phyloP scores from a whole-genome alignment of 2,888 invertebrate genomes.

The Drosophila anomelani region DNA sequence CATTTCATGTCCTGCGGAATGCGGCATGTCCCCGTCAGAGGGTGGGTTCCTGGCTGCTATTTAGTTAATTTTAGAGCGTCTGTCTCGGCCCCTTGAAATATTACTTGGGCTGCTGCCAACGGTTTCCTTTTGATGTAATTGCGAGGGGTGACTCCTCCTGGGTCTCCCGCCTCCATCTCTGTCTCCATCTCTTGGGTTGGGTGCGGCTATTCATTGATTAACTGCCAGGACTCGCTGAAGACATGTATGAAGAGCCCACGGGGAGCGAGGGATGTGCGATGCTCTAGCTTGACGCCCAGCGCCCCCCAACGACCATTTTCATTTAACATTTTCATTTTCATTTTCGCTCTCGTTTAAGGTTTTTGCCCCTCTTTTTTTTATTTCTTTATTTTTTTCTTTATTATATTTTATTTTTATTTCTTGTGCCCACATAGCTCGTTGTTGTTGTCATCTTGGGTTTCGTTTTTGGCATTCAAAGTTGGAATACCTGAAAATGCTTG shows the following conservation, averaged over 20 bases:
- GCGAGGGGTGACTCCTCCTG: conserved; percentile 18
- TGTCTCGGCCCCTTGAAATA: conserved; percentile 53
- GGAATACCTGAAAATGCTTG: conserved; percentile 78
- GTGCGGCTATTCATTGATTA: conserved; percentile 68
- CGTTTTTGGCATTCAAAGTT: conserved; percentile 68
- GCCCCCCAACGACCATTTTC: conserved; percentile 39
- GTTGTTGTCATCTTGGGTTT: conserved; percentile 54
- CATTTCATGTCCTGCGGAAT: conserved; percentile 45
- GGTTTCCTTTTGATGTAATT: conserved; percentile 75
- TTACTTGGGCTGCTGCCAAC: conserved; percentile 50
- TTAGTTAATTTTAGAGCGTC: conserved; percentile 69
- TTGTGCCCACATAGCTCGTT: conserved; percentile 5
- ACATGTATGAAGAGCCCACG: conserved; percentile 7
- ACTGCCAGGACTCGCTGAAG: conserved; percentile 51
- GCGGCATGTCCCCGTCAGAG: background rate
- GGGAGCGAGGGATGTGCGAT: background rate
- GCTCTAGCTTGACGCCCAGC: conserved; percentile 8
- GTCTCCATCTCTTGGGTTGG: conserved; percentile 12
- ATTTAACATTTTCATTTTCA: conserved; percentile 65
- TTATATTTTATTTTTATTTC: conserved; percentile 14
- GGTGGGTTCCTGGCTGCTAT: conserved; percentile 39
- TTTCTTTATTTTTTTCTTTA: conserved; percentile 3
- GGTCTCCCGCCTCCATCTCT: background rate
- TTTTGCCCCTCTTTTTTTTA: background rate
- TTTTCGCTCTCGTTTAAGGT: conserved; percentile 14